A percentile compares a stretch with the other conserved stretches of the same genome.
These are phyloP conservation scores for Caradrina clavipalpis DNA, from an alignment of 2,888 invertebrate genomes.

Conservation along the genomic window DNA sequence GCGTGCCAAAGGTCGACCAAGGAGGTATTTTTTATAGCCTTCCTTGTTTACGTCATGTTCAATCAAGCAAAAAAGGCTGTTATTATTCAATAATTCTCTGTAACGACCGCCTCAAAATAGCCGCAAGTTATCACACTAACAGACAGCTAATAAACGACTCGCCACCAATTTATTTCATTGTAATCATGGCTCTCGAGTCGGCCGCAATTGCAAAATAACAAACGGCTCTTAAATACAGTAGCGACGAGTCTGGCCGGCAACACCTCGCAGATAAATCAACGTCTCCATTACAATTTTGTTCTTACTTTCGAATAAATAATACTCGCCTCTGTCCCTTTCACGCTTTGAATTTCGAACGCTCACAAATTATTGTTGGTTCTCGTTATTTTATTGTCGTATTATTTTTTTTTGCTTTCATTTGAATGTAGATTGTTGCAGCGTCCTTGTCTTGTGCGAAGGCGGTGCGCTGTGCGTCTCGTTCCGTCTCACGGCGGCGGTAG, in stretches of 20 bases:
- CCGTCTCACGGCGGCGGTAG: slow-evolving; percentile 76
- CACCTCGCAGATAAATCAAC: slow-evolving; percentile 85
- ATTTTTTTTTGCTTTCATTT: slow-evolving; percentile 69
- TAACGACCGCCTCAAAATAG: slow-evolving; percentile 57
- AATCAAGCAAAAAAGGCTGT: slow-evolving; percentile 59
- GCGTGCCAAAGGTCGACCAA: slow-evolving; percentile 84
- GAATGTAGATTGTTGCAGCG: slow-evolving; percentile 54
- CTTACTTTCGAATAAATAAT: slow-evolving; percentile 84
- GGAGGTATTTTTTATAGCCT: slow-evolving; percentile 83
- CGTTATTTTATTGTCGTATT: slow-evolving; percentile 83
- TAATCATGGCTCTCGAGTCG: slow-evolving; percentile 73
- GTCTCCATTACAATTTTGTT: slow-evolving; percentile 85
- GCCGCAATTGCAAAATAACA: slow-evolving; percentile 81
- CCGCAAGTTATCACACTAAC: slow-evolving; percentile 59
- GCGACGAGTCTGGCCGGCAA: slow-evolving; percentile 73
- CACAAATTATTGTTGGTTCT: slow-evolving; percentile 88
- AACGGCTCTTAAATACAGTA: slow-evolving; percentile 83
- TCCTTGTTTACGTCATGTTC: slow-evolving; percentile 76
- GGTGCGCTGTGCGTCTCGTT: slow-evolving; percentile 73
- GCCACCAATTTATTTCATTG: slow-evolving; percentile 81
- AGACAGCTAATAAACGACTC: slow-evolving; percentile 64
- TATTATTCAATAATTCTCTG: slow-evolving; percentile 63
- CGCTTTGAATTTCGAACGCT: slow-evolving; percentile 85
- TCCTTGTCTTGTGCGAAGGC: slow-evolving; percentile 57
- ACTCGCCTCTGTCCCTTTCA: slow-evolving; percentile 81